Conservation (phyloP, 53 echinoderm and acorn worm genomes). For the Arbacia lixula region DNA sequence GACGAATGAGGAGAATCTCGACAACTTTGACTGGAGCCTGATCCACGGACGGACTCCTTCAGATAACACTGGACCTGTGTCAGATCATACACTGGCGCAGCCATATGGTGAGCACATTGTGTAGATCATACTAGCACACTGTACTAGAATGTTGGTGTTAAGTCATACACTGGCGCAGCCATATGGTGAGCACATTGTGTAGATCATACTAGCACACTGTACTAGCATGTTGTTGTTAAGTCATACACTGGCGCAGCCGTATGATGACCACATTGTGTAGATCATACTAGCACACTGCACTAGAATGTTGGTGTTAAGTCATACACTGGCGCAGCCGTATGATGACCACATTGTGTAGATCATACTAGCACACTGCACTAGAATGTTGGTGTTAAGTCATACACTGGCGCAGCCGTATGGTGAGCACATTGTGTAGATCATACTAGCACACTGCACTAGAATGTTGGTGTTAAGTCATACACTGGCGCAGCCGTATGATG, state of each 20-base stretch:
- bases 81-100: slow-evolving; percentile 72
- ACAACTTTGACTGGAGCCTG: slow-evolving; percentile 74
- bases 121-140: too few species aligned
- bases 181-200: neutral
- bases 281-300: too few species aligned
- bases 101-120: neutral
- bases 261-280: neutral
- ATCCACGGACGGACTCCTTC: slow-evolving; percentile 49
- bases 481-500: too few species aligned
- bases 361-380: too few species aligned
- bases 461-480: too few species aligned
- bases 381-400: too few species aligned
- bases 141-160: too few species aligned
- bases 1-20: slow-evolving; percentile 71
- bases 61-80: slow-evolving; percentile 72
- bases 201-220: too few species aligned
- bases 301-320: slow-evolving; percentile 69
- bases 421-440: too few species aligned
- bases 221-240: too few species aligned
- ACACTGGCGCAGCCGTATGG: too few species aligned
- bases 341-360: neutral
- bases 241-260: slow-evolving; percentile 63
- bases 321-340: slow-evolving; percentile 56
- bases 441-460: too few species aligned
- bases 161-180: slow-evolving; percentile 70